phyloP scores from a whole-genome alignment of 2,797 vertebrate species.

The Acrocephalus scirpaceus region DNA sequence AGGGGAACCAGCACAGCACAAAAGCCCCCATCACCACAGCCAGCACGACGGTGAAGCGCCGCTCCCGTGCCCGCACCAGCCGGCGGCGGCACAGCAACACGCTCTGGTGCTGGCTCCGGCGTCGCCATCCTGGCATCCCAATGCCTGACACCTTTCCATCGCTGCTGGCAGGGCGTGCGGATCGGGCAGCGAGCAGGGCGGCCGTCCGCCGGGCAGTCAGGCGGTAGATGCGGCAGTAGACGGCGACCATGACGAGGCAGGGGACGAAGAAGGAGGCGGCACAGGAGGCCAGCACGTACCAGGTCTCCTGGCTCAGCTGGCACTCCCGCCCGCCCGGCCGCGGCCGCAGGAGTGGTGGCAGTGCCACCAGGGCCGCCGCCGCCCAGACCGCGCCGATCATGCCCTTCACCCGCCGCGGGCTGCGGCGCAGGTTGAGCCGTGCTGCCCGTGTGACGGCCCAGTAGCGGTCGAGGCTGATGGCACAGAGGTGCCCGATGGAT shows the following conservation, averaged over 20 bases:
- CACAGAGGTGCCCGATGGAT: conserved; percentile 91
- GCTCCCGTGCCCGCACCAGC: conserved; percentile 76
- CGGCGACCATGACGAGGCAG: conserved; percentile 88
- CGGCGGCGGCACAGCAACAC: conserved; percentile 51
- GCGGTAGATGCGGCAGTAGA: conserved; percentile 90
- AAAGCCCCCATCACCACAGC: conserved; percentile 91
- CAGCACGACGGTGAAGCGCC: conserved; percentile 89
- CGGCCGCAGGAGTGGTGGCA: conserved; percentile 86
- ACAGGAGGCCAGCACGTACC: conserved; percentile 91
- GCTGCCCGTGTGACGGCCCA: conserved; percentile 91
- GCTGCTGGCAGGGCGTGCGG: fast-evolving
- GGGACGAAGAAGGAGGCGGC: conserved; percentile 89
- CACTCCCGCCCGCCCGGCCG: conserved; percentile 76
- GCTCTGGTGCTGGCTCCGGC: conserved; percentile 47
- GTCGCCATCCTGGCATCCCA: neutral
- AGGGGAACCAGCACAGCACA: conserved; percentile 92
- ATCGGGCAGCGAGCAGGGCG: conserved; percentile 80
- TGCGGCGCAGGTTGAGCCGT: conserved; percentile 88
- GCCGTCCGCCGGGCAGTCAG: conserved; percentile 85
- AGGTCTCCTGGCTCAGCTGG: conserved; percentile 88
- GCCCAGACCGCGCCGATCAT: conserved; percentile 88
- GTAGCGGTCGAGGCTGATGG: conserved; percentile 92
- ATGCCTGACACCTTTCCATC: neutral
- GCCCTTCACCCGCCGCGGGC: conserved; percentile 83
- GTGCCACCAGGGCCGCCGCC: conserved; percentile 85